Evolutionary conservation across 2,113 vertebrate genomes (phyloP), one percentile per base, ranked within the genome.

Genomic region (Larimichthys crocea): DNA sequence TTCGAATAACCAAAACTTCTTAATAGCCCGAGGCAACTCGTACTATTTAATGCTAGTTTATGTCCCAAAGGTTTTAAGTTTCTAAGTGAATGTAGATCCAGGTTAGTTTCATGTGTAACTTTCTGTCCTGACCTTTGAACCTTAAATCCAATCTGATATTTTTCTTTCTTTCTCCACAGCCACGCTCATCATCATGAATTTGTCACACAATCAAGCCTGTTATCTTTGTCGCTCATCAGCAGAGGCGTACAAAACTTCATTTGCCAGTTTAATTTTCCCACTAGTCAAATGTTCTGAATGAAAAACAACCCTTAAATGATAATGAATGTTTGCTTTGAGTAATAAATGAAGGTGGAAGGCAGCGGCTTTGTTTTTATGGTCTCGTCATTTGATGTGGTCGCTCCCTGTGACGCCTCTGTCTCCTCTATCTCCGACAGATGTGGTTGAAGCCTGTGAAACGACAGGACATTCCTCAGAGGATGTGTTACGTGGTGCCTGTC

Each of bases 381-480:
- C n/a, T n/a, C n/a, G n/a, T n/a, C n/a, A n/a, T n/a, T n/a, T n/a
- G n/a, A n/a, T n/a, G 19, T 9, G 2, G n/a, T 46, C 14, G 17
- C n/a, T 40, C n/a, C 12, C 10, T 68, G 7, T 57, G 22, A 72
- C 44, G 0, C 29, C 10, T 49, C 61, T 9, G 19, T 35, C 55
- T 52, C 20, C 40, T 63, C 26, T 66, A 16, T 66, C 48, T 49
- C 48, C 80, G 16, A 66, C 90, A 98, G 97, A 96, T 97, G 92
- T 97, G 97, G 97, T 86, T 98, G 5, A 97, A 97, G 88, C 96
- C 95, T 0, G 93, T 96, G 31, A 96, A 90, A 80, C 95, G 85
- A 20, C 69, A 87, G 71, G 96, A 97, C 48, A 93, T 97, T 48
- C 93, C 96, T 0, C 29, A 95, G 48, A 88, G 94, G 10, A 94